These are phyloP conservation scores for Istiophorus platypterus DNA, from an alignment of 2,113 vertebrate species.

Conservation along the genomic window DNA sequence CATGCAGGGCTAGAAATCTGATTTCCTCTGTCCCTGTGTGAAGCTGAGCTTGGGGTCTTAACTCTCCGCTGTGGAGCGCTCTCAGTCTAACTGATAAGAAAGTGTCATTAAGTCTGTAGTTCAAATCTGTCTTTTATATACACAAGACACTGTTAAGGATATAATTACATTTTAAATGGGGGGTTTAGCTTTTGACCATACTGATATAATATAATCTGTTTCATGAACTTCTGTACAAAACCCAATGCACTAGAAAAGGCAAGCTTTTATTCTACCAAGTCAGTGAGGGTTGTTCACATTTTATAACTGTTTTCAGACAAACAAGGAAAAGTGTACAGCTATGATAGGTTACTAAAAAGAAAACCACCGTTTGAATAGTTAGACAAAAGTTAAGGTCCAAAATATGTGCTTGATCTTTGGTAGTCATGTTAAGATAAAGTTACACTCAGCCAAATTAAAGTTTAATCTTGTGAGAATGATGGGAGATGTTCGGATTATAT, in stretches of 20 bases:
- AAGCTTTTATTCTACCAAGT: background rate
- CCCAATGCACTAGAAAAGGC: background rate
- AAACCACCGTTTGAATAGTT: background rate
- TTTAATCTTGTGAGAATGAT: background rate
- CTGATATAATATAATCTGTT: background rate
- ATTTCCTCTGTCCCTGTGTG: conserved; percentile 27
- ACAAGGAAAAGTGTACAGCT: no score
- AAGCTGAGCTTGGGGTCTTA: conserved; percentile 8
- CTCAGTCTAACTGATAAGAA: background rate
- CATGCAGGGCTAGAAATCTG: conserved; percentile 19
- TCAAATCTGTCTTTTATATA: background rate
- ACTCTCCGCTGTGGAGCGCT: background rate
- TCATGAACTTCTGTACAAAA: background rate
- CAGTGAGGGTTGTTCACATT: background rate
- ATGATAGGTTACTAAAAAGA: background rate
- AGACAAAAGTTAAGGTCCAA: background rate
- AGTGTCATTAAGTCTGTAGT: background rate
- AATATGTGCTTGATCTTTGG: background rate
- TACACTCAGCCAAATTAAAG: background rate
- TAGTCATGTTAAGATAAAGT: background rate
- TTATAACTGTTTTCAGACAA: no score
- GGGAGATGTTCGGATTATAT: background rate
- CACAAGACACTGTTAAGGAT: background rate
- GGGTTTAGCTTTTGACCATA: background rate
- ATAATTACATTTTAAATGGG: background rate